These are phyloP conservation scores for Temnothorax ravouxi DNA, from an alignment of 2,888 invertebrate genomes.

Conservation along the genomic window DNA sequence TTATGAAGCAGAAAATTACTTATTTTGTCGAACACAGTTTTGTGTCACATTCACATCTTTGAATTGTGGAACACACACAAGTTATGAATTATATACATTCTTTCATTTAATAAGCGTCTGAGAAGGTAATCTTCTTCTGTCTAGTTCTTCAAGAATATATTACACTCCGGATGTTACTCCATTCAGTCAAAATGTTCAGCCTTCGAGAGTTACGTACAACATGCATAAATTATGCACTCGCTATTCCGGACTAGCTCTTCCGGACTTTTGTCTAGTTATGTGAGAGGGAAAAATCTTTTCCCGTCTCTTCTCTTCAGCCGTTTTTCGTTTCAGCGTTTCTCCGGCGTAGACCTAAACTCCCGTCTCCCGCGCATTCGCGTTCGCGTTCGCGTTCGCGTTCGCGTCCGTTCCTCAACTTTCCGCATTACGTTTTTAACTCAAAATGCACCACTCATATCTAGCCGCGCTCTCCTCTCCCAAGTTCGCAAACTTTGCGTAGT, in stretches of 20 bases:
- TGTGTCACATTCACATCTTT: background rate
- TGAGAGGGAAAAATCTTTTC: background rate
- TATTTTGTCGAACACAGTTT: background rate
- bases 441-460: conserved; percentile 48
- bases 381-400: background rate
- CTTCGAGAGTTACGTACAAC: conserved; percentile 1
- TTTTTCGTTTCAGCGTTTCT: conserved; percentile 15
- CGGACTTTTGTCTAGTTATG: background rate
- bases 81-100: conserved; percentile 11
- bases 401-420: conserved; percentile 43
- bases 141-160: conserved; percentile 9
- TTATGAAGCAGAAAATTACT: background rate
- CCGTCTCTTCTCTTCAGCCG: background rate
- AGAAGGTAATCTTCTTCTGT: too few species aligned
- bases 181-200: background rate
- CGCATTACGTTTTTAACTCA: conserved; percentile 39
- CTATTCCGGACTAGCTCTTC: background rate
- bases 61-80: background rate
- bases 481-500: conserved; percentile 39
- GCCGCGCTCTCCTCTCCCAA: conserved; percentile 2
- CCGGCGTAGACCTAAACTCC: background rate
- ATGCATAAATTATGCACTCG: conserved; percentile 27
- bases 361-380: conserved; percentile 4
- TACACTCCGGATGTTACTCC: background rate
- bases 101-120: background rate